Conservation (phyloP, 2,888 invertebrate species). For the Tridacna gigas region DNA sequence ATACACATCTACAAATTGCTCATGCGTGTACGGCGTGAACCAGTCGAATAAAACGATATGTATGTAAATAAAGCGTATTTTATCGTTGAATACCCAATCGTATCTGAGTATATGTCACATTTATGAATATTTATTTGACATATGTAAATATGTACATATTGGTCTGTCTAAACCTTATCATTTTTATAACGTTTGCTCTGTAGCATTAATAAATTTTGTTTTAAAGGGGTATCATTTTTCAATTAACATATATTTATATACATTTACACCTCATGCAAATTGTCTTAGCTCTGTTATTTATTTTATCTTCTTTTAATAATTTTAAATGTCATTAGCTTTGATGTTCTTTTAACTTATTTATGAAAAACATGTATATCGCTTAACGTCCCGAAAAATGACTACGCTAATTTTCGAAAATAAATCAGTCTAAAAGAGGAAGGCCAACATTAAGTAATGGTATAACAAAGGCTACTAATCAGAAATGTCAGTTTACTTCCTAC, state of each 20-base stretch:
- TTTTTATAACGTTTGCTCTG: neutral
- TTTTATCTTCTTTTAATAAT: too few relatives aligned
- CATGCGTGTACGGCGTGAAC: neutral
- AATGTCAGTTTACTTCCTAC: too few relatives aligned
- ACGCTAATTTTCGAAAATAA: too few relatives aligned
- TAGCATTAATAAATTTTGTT: neutral
- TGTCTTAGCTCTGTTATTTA: too few relatives aligned
- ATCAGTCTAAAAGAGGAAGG: too few relatives aligned
- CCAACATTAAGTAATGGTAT: too few relatives aligned
- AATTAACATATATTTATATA: neutral
- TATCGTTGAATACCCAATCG: slow-evolving; percentile 21
- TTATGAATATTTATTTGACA: slow-evolving; percentile 56
- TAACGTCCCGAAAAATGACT: too few relatives aligned
- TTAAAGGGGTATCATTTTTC: neutral
- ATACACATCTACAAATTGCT: neutral
- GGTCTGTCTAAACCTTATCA: slow-evolving; percentile 10
- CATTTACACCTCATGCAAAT: too few relatives aligned
- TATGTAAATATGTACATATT: slow-evolving; percentile 43
- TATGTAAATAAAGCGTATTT: slow-evolving; percentile 10
- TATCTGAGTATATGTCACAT: slow-evolving; percentile 26
- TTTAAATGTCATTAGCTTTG: too few relatives aligned
- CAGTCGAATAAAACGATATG: slow-evolving; percentile 7
- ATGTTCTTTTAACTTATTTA: too few relatives aligned
- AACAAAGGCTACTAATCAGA: too few relatives aligned
- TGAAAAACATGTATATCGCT: too few relatives aligned